Percentiles rank a stretch among this genome's conserved stretches.
These are phyloP conservation scores for Trinorchestia longiramus DNA, from an alignment of 1,140 invertebrate species.

Conservation along the genomic window DNA sequence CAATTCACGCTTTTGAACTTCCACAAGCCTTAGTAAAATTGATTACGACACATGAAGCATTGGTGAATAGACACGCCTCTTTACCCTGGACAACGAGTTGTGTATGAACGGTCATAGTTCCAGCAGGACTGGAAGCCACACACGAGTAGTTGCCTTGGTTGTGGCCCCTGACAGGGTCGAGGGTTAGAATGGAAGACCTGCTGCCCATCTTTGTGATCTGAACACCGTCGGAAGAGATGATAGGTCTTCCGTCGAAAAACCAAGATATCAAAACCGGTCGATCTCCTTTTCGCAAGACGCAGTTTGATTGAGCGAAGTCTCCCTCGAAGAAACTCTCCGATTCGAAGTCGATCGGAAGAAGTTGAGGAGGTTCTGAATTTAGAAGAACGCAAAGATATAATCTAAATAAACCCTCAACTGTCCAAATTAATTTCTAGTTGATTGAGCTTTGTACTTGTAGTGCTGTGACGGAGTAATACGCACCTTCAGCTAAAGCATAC, in stretches of 20 bases:
- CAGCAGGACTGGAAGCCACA: slow-evolving; percentile 78
- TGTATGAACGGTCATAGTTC: slow-evolving; percentile 75
- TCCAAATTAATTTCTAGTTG: too few species aligned
- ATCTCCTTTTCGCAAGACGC: slow-evolving; percentile 87
- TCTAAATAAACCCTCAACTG: background rate
- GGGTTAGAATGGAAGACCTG: slow-evolving; percentile 70
- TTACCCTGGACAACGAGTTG: slow-evolving; percentile 69
- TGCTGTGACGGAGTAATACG: too few species aligned
- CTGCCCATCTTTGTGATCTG: slow-evolving; percentile 67
- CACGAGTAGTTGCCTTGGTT: slow-evolving; percentile 84
- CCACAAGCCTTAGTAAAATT: background rate
- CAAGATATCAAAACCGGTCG: slow-evolving; percentile 83
- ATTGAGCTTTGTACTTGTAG: too few species aligned
- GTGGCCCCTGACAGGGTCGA: slow-evolving; percentile 70
- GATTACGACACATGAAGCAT: background rate
- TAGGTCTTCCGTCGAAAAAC: slow-evolving; percentile 77
- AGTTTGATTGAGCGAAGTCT: slow-evolving; percentile 77
- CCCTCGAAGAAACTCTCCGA: slow-evolving; percentile 70
- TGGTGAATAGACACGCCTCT: background rate
- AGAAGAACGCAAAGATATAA: slow-evolving; percentile 50
- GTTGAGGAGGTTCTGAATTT: slow-evolving; percentile 60
- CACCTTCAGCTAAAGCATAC: too few species aligned
- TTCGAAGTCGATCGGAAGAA: slow-evolving; percentile 66
- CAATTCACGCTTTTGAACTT: background rate
- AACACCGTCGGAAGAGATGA: slow-evolving; percentile 57